phyloP scores from a whole-genome alignment of 2,888 invertebrate species.

The Bedellia somnulentella region DNA sequence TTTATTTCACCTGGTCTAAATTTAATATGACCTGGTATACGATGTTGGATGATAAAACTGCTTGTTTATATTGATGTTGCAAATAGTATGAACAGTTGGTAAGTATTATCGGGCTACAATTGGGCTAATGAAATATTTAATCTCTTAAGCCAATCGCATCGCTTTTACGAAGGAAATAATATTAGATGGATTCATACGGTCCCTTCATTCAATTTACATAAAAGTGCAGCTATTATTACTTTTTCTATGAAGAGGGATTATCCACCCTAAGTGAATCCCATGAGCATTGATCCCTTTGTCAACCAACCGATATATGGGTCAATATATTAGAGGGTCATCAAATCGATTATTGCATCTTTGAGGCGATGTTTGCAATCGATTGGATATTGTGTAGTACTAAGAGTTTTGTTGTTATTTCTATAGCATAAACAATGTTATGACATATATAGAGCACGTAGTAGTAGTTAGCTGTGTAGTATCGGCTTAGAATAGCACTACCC shows the following conservation, averaged over 20 bases:
- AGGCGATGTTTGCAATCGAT: neutral
- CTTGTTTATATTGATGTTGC: neutral
- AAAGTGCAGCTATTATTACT: conserved; percentile 40
- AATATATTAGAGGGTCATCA: conserved; percentile 16
- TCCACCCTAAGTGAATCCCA: conserved; percentile 41
- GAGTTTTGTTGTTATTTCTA: neutral
- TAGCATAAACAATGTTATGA: no score
- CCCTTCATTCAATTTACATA: conserved; percentile 54
- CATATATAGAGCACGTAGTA: no score
- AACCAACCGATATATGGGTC: conserved; percentile 19
- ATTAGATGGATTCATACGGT: conserved; percentile 18
- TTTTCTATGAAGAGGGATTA: conserved; percentile 55
- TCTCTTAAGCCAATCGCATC: no score
- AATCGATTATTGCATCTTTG: conserved; percentile 13
- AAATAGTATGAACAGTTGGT: no score
- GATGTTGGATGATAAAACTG: conserved; percentile 1
- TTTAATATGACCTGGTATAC: no score
- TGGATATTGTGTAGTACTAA: neutral
- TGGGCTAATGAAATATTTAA: no score
- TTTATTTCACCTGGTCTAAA: no score
- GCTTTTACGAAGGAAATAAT: no score
- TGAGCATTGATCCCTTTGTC: conserved; percentile 37
- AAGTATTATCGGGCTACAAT: no score
- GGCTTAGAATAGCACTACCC: no score
- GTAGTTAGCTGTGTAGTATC: no score